Evolutionary conservation across 2,113 vertebrate genomes (phyloP).

Genomic region (Hystrix brachyura): DNA sequence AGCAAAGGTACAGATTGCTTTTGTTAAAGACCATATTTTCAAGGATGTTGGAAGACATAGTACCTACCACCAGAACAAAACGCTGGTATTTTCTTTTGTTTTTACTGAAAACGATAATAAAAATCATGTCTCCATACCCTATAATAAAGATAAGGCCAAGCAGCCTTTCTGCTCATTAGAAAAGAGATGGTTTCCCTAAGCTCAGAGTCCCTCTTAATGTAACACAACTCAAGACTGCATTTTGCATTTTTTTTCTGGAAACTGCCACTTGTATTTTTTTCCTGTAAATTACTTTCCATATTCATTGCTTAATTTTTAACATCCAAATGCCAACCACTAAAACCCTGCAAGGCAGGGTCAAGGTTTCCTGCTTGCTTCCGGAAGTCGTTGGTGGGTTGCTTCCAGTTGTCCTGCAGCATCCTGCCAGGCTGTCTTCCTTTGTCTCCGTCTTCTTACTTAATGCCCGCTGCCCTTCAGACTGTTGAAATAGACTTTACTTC

Average conservation of each 20-base stretch:
- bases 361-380: not conserved
- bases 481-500: not conserved
- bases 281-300: not conserved
- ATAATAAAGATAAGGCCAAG: not conserved
- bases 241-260: not conserved
- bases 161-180: not conserved
- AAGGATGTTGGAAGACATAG: not conserved
- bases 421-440: not conserved
- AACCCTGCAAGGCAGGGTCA: not conserved
- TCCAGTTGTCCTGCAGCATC: not conserved
- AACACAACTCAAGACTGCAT: not conserved
- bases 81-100: not conserved
- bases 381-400: not conserved
- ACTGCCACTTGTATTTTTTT: not conserved
- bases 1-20: not conserved
- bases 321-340: not conserved
- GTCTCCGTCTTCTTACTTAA: not conserved
- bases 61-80: not conserved
- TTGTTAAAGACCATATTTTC: not conserved
- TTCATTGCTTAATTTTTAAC: not conserved
- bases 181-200: not conserved
- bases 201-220: not conserved
- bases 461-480: not conserved
- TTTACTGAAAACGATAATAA: not conserved
- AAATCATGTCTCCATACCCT: not conserved